phyloP scores from a whole-genome alignment of 2,113 vertebrate species.

The Hemiscyllium ocellatum region DNA sequence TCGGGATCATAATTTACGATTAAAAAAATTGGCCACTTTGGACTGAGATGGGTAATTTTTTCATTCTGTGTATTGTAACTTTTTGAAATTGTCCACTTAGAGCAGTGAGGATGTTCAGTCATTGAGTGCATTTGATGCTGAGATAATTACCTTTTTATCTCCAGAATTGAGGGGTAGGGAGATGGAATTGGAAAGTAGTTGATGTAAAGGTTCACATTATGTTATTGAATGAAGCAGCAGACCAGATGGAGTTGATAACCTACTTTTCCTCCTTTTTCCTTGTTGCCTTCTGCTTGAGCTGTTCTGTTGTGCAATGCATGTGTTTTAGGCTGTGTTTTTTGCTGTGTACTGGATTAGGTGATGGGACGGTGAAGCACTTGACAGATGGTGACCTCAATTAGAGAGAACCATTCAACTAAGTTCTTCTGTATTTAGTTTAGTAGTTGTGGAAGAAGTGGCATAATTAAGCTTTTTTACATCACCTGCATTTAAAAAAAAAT shows the following conservation, averaged over 20 bases:
- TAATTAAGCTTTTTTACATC: not conserved
- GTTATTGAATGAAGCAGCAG: not conserved
- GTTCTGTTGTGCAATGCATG: not conserved
- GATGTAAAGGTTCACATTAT: not conserved
- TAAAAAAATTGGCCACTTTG: not conserved
- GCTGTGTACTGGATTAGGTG: not conserved
- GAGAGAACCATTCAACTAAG: not conserved
- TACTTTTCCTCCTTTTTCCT: not conserved
- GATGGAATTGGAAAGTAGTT: not conserved
- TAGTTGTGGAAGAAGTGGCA: not conserved
- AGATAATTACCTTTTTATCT: not conserved
- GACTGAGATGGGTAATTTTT: not conserved
- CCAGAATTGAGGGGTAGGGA: no score
- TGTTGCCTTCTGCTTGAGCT: not conserved
- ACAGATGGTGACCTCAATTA: not conserved
- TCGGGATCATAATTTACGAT: not conserved
- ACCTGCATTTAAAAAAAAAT: not conserved
- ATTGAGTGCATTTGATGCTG: not conserved
- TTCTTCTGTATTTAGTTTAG: not conserved
- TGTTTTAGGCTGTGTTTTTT: not conserved
- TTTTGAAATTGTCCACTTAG: not conserved
- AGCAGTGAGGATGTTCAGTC: not conserved
- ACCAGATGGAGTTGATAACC: not conserved
- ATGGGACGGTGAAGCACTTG: not conserved
- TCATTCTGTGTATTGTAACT: not conserved